Conservation (phyloP, 1,140 invertebrate species). For the Aphelenchoides fujianensis region DNA sequence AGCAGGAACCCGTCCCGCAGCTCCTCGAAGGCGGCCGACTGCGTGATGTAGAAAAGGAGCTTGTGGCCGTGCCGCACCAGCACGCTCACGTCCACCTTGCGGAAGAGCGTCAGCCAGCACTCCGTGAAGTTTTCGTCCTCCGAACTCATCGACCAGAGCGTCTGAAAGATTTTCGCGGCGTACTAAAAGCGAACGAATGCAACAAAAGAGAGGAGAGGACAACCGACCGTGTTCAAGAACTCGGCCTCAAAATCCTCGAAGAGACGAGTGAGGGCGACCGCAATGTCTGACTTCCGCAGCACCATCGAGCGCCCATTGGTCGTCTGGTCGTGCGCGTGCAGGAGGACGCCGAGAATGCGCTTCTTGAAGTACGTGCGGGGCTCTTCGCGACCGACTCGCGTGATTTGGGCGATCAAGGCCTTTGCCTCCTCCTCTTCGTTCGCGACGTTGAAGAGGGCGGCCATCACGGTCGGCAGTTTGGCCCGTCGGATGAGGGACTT, state of each 20-base stretch:
- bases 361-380: neutral
- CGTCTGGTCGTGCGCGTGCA: neutral
- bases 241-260: neutral
- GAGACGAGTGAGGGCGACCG: neutral
- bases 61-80: neutral
- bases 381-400: too few species aligned
- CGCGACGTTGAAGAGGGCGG: neutral
- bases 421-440: too few species aligned
- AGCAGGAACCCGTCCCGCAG: neutral
- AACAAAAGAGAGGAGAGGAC: too few species aligned
- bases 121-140: neutral
- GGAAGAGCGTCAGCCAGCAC: neutral
- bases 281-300: neutral
- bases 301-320: neutral
- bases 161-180: conserved; percentile 15
- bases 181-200: conserved; percentile 16
- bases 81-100: neutral
- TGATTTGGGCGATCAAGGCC: too few species aligned
- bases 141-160: conserved; percentile 8
- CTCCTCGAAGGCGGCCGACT: neutral
- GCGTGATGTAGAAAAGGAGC: conserved; percentile 4
- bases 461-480: neutral
- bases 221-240: neutral
- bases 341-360: neutral
- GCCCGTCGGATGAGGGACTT: neutral